phyloP scores from a whole-genome alignment of 2,888 invertebrate species.

The Zelleria hepariella region DNA sequence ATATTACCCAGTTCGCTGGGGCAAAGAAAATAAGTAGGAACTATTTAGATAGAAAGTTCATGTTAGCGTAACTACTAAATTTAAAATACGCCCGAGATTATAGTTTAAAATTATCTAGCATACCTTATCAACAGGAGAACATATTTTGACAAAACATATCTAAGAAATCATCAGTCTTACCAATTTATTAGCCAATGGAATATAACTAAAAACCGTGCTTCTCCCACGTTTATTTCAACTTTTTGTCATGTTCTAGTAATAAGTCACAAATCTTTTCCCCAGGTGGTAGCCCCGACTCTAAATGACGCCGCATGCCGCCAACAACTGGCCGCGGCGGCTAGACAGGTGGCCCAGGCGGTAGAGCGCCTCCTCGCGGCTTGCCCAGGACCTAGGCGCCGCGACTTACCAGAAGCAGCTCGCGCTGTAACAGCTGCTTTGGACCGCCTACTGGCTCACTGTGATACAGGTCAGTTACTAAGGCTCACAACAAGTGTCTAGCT shows the following conservation, averaged over 20 bases:
- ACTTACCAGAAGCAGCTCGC: constrained; percentile 86
- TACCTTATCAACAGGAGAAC: too few relatives aligned
- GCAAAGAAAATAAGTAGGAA: too few relatives aligned
- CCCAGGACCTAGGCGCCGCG: constrained; percentile 78
- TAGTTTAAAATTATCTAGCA: too few relatives aligned
- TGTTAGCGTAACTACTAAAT: too few relatives aligned
- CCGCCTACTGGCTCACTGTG: constrained; percentile 91
- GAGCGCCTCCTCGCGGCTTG: constrained; percentile 89
- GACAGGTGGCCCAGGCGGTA: constrained; percentile 93
- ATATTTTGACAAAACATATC: too few relatives aligned
- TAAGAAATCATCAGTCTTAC: too few relatives aligned
- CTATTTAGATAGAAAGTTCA: too few relatives aligned
- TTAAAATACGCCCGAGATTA: too few relatives aligned
- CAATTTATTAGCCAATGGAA: too few relatives aligned
- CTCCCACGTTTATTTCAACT: too few relatives aligned
- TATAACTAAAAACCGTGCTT: too few relatives aligned
- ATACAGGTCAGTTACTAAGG: constrained; percentile 60
- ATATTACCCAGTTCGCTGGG: too few relatives aligned
- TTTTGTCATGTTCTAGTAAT: neutral
- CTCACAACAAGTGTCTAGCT: neutral
- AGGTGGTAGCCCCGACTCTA: constrained; percentile 88
- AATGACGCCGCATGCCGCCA: constrained; percentile 88
- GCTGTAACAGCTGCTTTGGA: constrained; percentile 91
- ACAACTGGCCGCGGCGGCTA: constrained; percentile 92
- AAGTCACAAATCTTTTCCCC: neutral